These are phyloP conservation scores for Physella acuta DNA, from an alignment of 1,140 invertebrate species.

Conservation along the genomic window DNA sequence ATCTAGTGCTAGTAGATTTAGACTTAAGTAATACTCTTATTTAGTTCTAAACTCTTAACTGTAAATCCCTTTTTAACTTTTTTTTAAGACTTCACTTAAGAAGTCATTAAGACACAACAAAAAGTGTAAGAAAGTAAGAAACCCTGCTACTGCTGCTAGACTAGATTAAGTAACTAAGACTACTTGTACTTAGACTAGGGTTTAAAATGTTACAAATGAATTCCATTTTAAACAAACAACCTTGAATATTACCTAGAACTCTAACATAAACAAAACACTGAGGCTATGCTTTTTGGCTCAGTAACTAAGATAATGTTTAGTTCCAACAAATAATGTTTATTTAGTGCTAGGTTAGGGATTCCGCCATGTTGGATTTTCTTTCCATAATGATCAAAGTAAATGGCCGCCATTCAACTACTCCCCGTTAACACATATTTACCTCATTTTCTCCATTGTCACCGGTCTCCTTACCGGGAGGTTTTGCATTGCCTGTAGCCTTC, in stretches of 20 bases:
- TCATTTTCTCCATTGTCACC: conserved; percentile 61
- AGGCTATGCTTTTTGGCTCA: background rate
- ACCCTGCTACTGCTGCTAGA: no score
- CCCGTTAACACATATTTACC: conserved; percentile 38
- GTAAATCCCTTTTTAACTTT: no score
- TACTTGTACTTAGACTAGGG: no score
- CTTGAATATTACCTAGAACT: background rate
- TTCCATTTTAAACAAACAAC: no score
- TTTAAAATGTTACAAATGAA: no score
- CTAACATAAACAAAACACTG: background rate
- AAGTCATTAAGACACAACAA: no score
- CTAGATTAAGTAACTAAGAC: no score
- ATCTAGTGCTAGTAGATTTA: no score
- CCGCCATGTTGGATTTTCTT: conserved; percentile 49
- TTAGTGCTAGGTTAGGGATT: conserved; percentile 3
- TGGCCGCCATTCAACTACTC: conserved; percentile 37
- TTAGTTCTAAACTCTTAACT: no score
- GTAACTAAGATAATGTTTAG: background rate
- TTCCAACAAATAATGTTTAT: background rate
- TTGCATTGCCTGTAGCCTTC: conserved; percentile 61
- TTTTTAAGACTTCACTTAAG: no score
- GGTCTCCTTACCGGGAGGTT: conserved; percentile 61
- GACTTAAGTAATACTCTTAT: no score
- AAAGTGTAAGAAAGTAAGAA: no score
- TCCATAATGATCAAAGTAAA: conserved; percentile 32